A percentile compares a stretch with the other conserved stretches of the same genome.
phyloP scores from a whole-genome alignment of 1,140 invertebrate species.

The Lerema accius region DNA sequence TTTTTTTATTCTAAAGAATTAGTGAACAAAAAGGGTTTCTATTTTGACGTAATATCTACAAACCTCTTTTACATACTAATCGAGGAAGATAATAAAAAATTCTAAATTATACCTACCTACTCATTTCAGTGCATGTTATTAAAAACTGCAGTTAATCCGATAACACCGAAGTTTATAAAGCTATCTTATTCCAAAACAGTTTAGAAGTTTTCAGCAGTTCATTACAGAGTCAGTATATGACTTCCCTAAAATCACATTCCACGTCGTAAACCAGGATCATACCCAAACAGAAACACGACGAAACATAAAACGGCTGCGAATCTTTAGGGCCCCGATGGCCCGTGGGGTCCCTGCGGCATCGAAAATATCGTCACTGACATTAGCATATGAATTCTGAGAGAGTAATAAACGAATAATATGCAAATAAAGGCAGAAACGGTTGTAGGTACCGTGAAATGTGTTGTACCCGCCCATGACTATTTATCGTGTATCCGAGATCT shows the following conservation, averaged over 20 bases:
- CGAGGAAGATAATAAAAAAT: too few species aligned
- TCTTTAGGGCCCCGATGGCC: conserved; percentile 41
- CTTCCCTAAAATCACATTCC: conserved; percentile 16
- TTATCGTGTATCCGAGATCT: conserved; percentile 16
- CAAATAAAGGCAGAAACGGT: conserved; percentile 49
- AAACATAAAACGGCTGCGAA: conserved; percentile 46
- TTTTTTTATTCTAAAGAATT: too few species aligned
- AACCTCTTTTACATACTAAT: too few species aligned
- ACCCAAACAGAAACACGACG: conserved; percentile 46
- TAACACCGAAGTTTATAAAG: background rate
- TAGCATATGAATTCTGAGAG: conserved; percentile 63
- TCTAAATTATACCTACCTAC: too few species aligned
- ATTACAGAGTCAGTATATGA: conserved; percentile 13
- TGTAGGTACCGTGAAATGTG: conserved; percentile 18
- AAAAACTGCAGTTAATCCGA: background rate
- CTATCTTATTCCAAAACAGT: conserved; percentile 2
- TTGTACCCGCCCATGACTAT: conserved; percentile 6
- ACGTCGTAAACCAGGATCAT: conserved; percentile 35
- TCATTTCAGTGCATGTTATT: background rate
- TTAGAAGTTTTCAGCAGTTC: conserved; percentile 24
- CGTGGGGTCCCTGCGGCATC: conserved; percentile 40
- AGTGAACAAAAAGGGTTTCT: too few species aligned
- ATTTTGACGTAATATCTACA: too few species aligned
- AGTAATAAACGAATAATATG: conserved; percentile 68
- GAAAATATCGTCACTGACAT: conserved; percentile 52